Conservation (phyloP, 2,113 vertebrate genomes). For the Orthonyx spaldingii region DNA sequence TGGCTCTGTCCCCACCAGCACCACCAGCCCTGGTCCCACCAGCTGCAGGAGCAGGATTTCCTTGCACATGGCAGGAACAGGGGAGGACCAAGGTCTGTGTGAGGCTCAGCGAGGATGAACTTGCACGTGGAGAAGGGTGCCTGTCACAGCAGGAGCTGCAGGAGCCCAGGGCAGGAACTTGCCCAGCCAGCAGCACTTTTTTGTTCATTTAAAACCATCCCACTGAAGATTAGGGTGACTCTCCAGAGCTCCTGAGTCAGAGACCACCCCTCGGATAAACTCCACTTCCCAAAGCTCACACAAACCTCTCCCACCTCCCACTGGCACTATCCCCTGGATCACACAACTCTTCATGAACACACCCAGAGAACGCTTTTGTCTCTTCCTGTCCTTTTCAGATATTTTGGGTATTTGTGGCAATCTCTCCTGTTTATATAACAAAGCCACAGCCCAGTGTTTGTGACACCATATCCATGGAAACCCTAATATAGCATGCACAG, state of each 20-base stretch:
- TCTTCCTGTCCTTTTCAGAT: constrained; percentile 47
- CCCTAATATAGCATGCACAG: constrained; percentile 67
- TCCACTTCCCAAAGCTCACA: neutral
- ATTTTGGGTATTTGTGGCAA: constrained; percentile 56
- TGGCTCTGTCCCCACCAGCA: neutral
- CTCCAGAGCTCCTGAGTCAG: fast-evolving
- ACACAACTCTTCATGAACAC: neutral
- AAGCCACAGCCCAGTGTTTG: constrained; percentile 63
- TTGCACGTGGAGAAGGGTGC: neutral
- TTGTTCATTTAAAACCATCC: neutral
- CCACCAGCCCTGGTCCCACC: neutral
- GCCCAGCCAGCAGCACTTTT: neutral
- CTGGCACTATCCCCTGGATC: neutral
- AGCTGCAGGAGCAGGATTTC: neutral
- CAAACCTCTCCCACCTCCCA: neutral
- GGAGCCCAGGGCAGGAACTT: neutral
- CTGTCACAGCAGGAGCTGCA: neutral
- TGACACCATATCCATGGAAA: constrained; percentile 66
- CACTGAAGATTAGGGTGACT: neutral
- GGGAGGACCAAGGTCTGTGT: neutral
- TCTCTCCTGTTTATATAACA: constrained; percentile 69
- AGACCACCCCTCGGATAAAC: neutral
- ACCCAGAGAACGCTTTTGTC: neutral
- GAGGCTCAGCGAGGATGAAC: neutral
- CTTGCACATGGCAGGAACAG: neutral